phyloP scores from a whole-genome alignment of 2,888 invertebrate genomes.

The Hydriomena furcata region DNA sequence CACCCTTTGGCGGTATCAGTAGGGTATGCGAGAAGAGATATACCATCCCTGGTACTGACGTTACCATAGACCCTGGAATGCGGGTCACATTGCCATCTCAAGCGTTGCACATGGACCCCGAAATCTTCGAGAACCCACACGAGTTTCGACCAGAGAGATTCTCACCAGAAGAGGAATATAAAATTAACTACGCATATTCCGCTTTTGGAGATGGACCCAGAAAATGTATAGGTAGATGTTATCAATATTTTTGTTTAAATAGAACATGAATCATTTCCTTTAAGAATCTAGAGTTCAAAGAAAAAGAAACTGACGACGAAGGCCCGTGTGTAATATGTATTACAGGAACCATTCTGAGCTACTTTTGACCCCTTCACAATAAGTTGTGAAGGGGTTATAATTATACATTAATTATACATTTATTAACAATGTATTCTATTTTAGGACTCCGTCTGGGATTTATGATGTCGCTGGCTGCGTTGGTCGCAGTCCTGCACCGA shows the following conservation, averaged over 20 bases:
- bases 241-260: too few species aligned
- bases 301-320: too few species aligned
- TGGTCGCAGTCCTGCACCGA: slow-evolving; percentile 21
- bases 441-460: slow-evolving; percentile 26
- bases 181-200: slow-evolving; percentile 36
- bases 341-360: too few species aligned
- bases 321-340: too few species aligned
- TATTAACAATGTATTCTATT: neutral
- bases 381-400: too few species aligned
- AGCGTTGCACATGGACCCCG: slow-evolving; percentile 45
- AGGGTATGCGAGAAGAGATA: slow-evolving; percentile 40
- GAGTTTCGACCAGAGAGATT: slow-evolving; percentile 50
- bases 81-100: slow-evolving; percentile 42
- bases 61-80: slow-evolving; percentile 44
- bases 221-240: slow-evolving; percentile 47
- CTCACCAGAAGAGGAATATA: slow-evolving; percentile 28
- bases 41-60: slow-evolving; percentile 39
- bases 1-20: slow-evolving; percentile 38
- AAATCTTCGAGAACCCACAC: slow-evolving; percentile 43
- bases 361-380: too few species aligned
- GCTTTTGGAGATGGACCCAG: slow-evolving; percentile 47
- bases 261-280: too few species aligned
- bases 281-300: too few species aligned
- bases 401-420: too few species aligned
- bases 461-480: slow-evolving; percentile 23